These are phyloP conservation scores for Yponomeuta evonymella DNA, from an alignment of 2,888 invertebrate genomes.

Conservation along the genomic window DNA sequence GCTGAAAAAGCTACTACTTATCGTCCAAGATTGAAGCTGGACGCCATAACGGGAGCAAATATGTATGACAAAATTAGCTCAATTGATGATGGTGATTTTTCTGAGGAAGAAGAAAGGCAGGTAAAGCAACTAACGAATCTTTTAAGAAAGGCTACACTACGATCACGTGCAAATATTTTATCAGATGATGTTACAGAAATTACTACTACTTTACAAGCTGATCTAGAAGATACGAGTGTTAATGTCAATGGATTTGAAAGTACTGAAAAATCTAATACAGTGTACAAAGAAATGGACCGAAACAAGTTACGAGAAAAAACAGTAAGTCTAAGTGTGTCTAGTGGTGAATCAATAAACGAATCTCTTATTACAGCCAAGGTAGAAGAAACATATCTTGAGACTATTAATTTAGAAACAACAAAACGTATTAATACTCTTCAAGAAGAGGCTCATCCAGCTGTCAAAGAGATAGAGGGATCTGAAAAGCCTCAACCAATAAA, in stretches of 20 bases:
- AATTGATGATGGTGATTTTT: background rate
- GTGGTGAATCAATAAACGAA: background rate
- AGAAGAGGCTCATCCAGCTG: background rate
- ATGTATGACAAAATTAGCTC: background rate
- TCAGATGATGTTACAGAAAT: background rate
- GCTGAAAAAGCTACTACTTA: background rate
- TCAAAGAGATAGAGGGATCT: background rate
- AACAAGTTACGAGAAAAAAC: background rate
- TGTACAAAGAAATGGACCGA: background rate
- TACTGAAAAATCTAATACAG: background rate
- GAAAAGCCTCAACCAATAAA: background rate
- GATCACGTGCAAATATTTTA: background rate
- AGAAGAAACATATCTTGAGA: background rate
- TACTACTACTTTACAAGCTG: background rate
- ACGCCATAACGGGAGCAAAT: background rate
- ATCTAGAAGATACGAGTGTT: background rate
- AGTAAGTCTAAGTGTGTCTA: background rate
- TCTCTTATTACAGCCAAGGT: background rate
- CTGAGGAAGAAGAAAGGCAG: background rate
- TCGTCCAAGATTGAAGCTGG: slow-evolving; percentile 10
- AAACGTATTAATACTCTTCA: background rate
- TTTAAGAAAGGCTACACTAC: background rate
- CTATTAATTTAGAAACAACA: background rate
- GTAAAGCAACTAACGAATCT: background rate
- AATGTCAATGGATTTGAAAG: background rate